These are phyloP conservation scores for Ectemnius continuus DNA, from an alignment of 2,888 invertebrate species.

Conservation along the genomic window DNA sequence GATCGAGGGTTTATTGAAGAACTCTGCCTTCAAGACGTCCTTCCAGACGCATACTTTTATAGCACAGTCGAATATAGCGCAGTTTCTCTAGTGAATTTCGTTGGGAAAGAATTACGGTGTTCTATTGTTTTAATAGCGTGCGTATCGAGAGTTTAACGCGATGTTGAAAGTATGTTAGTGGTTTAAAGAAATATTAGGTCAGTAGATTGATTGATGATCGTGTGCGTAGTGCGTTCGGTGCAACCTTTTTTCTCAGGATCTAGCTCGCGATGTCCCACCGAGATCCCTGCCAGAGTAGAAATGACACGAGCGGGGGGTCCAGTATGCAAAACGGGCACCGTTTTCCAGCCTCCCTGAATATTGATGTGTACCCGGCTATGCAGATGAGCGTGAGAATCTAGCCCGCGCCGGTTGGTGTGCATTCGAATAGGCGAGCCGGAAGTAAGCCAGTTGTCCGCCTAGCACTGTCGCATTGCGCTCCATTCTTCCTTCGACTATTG, in stretches of 20 bases:
- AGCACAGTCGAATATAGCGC: no score
- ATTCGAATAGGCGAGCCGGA: slow-evolving; percentile 71
- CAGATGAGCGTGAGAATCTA: slow-evolving; percentile 77
- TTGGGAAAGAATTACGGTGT: no score
- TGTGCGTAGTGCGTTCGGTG: slow-evolving; percentile 26
- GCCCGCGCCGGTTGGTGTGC: slow-evolving; percentile 71
- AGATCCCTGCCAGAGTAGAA: slow-evolving; percentile 66
- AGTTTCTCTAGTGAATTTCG: no score
- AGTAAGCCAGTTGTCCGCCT: slow-evolving; percentile 60
- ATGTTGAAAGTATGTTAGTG: no score
- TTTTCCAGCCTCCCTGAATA: slow-evolving; percentile 74
- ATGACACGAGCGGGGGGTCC: slow-evolving; percentile 72
- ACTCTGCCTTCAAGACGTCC: not conserved
- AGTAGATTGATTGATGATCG: slow-evolving; percentile 21
- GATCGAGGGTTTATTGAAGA: slow-evolving; percentile 13
- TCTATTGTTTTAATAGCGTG: no score
- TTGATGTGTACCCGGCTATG: slow-evolving; percentile 75
- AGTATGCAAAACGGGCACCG: slow-evolving; percentile 72
- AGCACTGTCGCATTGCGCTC: slow-evolving; percentile 38
- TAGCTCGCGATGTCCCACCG: slow-evolving; percentile 66
- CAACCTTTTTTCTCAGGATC: slow-evolving; percentile 55
- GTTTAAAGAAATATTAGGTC: not conserved
- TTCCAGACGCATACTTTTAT: no score
- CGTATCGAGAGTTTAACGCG: no score
- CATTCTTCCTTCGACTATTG: slow-evolving; percentile 35